A percentile compares a stretch with the other conserved stretches of the same genome.
Conservation (phyloP, 2,113 vertebrate genomes). For the Polypterus bichir region DNA sequence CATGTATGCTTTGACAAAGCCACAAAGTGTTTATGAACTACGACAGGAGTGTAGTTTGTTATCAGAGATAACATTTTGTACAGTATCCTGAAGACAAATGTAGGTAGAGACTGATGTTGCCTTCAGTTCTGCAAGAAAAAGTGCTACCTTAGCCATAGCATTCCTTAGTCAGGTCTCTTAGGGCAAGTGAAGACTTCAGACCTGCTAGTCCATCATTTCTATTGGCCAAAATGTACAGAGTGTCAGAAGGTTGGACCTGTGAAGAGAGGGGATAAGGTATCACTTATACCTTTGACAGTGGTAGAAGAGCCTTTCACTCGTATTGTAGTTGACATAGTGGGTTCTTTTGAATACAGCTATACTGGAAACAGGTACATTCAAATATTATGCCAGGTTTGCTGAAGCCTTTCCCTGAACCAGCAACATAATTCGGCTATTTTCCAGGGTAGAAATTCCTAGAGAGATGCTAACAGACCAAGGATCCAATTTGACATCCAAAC, state of each 20-base stretch:
- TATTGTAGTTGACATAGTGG: slow-evolving; percentile 6
- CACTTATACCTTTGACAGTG: not conserved
- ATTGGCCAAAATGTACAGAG: slow-evolving; percentile 4
- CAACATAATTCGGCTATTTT: no score
- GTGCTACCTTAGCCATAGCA: not conserved
- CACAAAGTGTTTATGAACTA: no score
- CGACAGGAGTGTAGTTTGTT: no score
- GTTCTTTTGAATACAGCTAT: not conserved
- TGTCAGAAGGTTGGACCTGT: not conserved
- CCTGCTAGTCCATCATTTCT: not conserved
- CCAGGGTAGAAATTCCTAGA: no score
- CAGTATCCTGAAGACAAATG: not conserved
- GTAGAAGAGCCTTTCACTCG: not conserved
- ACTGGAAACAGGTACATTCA: not conserved
- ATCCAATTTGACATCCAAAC: no score
- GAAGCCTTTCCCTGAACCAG: slow-evolving; percentile 5
- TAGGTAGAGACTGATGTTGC: not conserved
- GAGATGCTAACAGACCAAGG: no score
- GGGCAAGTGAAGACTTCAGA: not conserved
- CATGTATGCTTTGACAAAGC: no score
- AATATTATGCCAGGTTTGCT: not conserved
- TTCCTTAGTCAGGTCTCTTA: slow-evolving; percentile 3
- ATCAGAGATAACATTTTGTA: no score
- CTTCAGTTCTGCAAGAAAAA: not conserved
- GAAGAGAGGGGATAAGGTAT: not conserved